Base-by-base conservation (phyloP, 2,888 invertebrate genomes). In the Enchytraeus crypticus region DNA sequence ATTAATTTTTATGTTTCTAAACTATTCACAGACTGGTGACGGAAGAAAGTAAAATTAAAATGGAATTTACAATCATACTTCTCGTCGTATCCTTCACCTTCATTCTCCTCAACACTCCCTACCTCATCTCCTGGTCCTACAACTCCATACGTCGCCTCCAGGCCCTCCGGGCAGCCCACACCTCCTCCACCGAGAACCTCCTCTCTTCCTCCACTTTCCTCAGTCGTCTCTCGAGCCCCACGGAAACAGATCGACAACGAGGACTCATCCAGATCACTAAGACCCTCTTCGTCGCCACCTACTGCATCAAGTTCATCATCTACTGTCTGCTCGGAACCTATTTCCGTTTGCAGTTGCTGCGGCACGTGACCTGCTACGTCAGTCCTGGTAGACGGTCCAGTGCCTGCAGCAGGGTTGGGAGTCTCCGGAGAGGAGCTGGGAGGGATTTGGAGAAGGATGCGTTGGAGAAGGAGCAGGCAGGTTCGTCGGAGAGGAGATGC, bases 221-320 rank as follows among this genome's bases (percentile, higher is more conserved):
- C 67, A 62, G 32, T 71, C 68, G 3, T 63, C 70, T 38, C 33
- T 29, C 33, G 11, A 4, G 33, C 23, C 26, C 49, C 23, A 45
- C 56, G 18, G 55, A 47, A 11, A 18, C 45, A 18, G 60, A 63
- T 18, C 45, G 53, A 21, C 29, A 53, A 38, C 57, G 58, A 45
- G 61, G 58, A 1, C 55, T 47, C 54, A 18, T 54, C 21, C 59
- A 59, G 51, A 47, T 74, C 11, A 70, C 73, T 4, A 62, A 73
- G 51, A 72, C 74, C 0, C 71, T 75, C 34, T 75, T 74, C 63
- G 72, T 71, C 57, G 62, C 73, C 61, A 76, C 76, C 64, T 76
- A 74, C 61, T 74, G 74, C 60, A 67, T 73, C 27, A 76, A 76
- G 65, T 75, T 76, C 59, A 74, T 76, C 64, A 66, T 76, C 45